phyloP scores from a whole-genome alignment of 2,113 vertebrate species.

The Papio anubis region DNA sequence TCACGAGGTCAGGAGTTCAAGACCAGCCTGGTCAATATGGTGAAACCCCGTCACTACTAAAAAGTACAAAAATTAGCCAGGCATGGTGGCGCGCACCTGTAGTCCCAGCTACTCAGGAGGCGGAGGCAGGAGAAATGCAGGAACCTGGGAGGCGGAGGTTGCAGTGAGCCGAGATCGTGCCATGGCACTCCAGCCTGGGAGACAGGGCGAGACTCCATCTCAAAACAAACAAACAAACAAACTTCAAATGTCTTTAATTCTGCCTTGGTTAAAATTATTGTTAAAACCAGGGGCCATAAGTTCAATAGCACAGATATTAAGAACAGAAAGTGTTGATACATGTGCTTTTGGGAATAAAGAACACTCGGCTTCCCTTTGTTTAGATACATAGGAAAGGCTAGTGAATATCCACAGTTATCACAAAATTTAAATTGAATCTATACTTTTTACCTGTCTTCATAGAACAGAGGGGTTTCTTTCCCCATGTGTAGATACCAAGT shows the following conservation, averaged over 20 bases:
- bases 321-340: not conserved
- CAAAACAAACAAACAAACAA: not conserved
- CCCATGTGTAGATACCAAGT: not conserved
- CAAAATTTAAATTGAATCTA: not conserved
- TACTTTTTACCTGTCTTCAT: not conserved
- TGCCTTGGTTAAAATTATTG: not conserved
- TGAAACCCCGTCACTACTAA: too few relatives aligned
- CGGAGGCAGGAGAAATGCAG: too few relatives aligned
- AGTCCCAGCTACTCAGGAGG: too few relatives aligned
- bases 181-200: too few relatives aligned
- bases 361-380: not conserved
- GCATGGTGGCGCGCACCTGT: fast-evolving
- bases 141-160: too few relatives aligned
- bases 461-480: not conserved
- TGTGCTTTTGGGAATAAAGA: not conserved
- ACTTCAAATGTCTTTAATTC: not conserved
- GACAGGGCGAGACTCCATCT: too few relatives aligned
- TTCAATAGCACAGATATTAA: not conserved
- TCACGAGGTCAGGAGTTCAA: too few relatives aligned
- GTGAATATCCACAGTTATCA: not conserved
- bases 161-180: too few relatives aligned
- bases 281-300: not conserved
- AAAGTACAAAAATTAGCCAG: too few relatives aligned
- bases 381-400: not conserved
- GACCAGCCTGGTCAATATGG: too few relatives aligned